These are phyloP conservation scores for Invenusta paracnida DNA, from an alignment of 2,888 invertebrate genomes.

Conservation along the genomic window DNA sequence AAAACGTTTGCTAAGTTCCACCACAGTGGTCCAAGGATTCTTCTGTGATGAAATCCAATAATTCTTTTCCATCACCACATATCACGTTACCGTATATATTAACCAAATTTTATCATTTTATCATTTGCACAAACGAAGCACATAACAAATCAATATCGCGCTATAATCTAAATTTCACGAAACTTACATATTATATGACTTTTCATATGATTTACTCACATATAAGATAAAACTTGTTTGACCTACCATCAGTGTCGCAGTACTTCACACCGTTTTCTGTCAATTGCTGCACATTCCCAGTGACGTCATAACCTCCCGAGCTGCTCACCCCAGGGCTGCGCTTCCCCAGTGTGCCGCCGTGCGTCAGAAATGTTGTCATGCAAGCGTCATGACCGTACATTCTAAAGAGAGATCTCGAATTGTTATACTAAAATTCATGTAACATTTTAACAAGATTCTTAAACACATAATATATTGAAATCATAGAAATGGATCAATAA, in stretches of 20 bases:
- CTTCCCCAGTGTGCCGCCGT: neutral
- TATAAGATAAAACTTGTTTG: too few species aligned
- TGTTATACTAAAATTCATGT: too few species aligned
- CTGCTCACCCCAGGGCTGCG: neutral
- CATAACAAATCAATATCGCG: too few species aligned
- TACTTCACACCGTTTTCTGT: neutral
- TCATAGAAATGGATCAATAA: too few species aligned
- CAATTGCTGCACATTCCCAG: neutral
- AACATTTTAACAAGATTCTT: too few species aligned
- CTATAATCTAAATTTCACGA: too few species aligned
- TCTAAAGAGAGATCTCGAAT: too few species aligned
- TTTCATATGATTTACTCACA: too few species aligned
- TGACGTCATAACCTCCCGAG: neutral
- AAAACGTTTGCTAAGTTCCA: too few species aligned
- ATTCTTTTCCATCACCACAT: neutral
- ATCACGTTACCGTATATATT: neutral
- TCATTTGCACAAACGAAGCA: too few species aligned
- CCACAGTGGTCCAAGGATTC: neutral
- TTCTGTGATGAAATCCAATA: conserved; percentile 29
- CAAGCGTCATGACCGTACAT: neutral
- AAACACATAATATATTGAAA: too few species aligned
- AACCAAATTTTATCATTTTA: neutral
- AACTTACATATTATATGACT: too few species aligned
- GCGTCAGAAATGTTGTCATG: neutral
- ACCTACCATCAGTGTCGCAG: conserved; percentile 7